Percentiles rank a stretch among this genome's conserved stretches.
These are phyloP conservation scores for Bambusicola thoracicus DNA, from an alignment of 2,113 vertebrate genomes.

Conservation along the genomic window DNA sequence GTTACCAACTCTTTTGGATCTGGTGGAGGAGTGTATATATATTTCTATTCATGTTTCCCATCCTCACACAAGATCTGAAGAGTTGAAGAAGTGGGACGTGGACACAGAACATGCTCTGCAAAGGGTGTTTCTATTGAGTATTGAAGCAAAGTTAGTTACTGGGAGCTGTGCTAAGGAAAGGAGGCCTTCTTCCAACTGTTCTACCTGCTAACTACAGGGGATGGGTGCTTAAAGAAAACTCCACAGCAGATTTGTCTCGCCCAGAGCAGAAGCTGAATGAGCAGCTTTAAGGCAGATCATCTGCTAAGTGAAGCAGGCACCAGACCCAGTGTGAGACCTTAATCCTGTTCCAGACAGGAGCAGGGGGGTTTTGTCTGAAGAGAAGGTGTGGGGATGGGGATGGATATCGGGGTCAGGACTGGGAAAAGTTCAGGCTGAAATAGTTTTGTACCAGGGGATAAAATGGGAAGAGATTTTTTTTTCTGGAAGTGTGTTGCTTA, in stretches of 20 bases:
- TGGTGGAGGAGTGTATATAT: not conserved
- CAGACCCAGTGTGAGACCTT: slow-evolving; percentile 15
- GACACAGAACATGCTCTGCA: not conserved
- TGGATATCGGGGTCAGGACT: not conserved
- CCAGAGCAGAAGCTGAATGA: not conserved
- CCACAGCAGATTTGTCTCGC: not conserved
- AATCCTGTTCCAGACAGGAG: not conserved
- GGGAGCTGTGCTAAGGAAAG: not conserved
- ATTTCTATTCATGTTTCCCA: not conserved
- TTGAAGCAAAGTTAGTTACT: not conserved
- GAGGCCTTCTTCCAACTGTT: not conserved
- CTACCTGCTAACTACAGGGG: not conserved
- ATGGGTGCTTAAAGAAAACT: not conserved
- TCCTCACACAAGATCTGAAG: not conserved
- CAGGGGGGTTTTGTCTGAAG: slow-evolving; percentile 29
- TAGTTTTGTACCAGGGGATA: not conserved
- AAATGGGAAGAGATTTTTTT: not conserved
- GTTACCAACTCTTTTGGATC: not conserved
- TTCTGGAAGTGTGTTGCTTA: slow-evolving; percentile 21
- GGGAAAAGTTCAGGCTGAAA: not conserved
- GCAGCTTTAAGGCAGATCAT: not conserved
- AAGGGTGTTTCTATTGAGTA: not conserved
- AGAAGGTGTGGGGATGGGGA: not conserved
- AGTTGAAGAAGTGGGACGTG: not conserved
- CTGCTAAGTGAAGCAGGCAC: not conserved